Evolutionary conservation across 2,797 vertebrate species (phyloP), one percentile per base, ranked within the genome.

Genomic region (Psittacula echo): DNA sequence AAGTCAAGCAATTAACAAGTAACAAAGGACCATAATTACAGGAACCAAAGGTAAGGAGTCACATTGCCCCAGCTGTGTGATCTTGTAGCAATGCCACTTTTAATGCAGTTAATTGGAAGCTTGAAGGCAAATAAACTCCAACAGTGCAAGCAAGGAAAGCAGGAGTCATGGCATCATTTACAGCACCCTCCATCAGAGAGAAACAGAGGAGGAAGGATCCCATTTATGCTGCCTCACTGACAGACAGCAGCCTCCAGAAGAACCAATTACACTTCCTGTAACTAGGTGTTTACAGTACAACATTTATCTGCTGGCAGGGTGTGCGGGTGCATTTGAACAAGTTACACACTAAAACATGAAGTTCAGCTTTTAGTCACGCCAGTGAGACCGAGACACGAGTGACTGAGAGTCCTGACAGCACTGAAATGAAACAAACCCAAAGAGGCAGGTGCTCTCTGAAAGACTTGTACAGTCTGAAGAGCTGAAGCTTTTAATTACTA

Each of bases 301-400:
- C 42, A 26, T 24, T 14, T 41, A 19, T 2, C 27, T 81, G 30
- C 66, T 11, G 60, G 78, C 65, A 64, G 50, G 56, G n/a, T 5
- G 34, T 12, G 53, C 0, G 0, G 70, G 32, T 30, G 42, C 56
- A 45, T 56, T 71, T 32, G 1, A 6, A 50, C 7, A 29, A 39
- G 16, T 19, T 7, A 32, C 18, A 13, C 5, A 51, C 21, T 44
- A 20, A 71, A 75, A 51, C 34, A 50, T 0, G 4, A 79, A 47
- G 13, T 11, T 50, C 37, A 75, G 68, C 68, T 78, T 62, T 90
- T 8, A 84, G 80, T 64, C 88, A 54, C 2, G 1, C 9, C 65
- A 56, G 53, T 8, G 24, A 65, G n/a, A 66, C 6, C 14, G 12
- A 19, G 14, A 22, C 5, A 58, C 20, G 0, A 42, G 29, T 21